A percentile compares a stretch with the other conserved stretches of the same genome.
These are phyloP conservation scores for Amorpha juglandis DNA, from an alignment of 2,888 invertebrate genomes.

Conservation along the genomic window DNA sequence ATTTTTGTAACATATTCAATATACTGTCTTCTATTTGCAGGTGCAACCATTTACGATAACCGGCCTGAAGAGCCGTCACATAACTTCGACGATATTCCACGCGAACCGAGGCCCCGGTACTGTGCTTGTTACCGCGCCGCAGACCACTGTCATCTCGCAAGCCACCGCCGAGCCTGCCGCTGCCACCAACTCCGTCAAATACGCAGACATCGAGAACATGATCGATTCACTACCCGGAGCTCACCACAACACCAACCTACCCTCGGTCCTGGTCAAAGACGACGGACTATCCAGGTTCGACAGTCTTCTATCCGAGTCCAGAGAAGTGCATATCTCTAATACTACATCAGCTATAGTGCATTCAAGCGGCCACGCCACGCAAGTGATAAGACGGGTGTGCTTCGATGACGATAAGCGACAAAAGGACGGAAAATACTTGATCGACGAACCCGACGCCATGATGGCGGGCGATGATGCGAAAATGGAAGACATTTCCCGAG, in stretches of 20 bases:
- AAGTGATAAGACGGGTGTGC: constrained; percentile 74
- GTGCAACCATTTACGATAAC: constrained; percentile 73
- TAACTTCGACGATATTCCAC: constrained; percentile 75
- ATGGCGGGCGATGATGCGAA: constrained; percentile 67
- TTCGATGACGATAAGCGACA: constrained; percentile 64
- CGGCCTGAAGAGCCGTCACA: constrained; percentile 67
- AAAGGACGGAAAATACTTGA: constrained; percentile 52
- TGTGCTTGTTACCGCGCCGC: constrained; percentile 72
- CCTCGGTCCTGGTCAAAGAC: constrained; percentile 69
- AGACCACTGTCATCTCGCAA: constrained; percentile 74
- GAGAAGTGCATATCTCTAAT: constrained; percentile 66
- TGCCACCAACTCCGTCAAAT: constrained; percentile 59
- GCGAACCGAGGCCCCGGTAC: constrained; percentile 68
- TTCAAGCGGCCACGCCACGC: constrained; percentile 68
- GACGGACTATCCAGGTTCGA: constrained; percentile 68
- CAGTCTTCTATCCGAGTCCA: constrained; percentile 62
- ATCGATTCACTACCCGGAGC: constrained; percentile 59
- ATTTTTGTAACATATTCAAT: too few species aligned
- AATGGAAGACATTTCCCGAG: constrained; percentile 67
- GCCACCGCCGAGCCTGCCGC: constrained; percentile 56
- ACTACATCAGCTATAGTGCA: constrained; percentile 72
- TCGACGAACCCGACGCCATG: constrained; percentile 62
- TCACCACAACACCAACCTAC: constrained; percentile 56
- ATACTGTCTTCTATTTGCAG: constrained; percentile 44
- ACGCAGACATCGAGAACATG: constrained; percentile 69